A percentile compares a stretch with the other conserved stretches of the same genome.
These are phyloP conservation scores for Parazoanthus swiftii DNA, from an alignment of 92 coral and sea anemone genomes.

Conservation along the genomic window DNA sequence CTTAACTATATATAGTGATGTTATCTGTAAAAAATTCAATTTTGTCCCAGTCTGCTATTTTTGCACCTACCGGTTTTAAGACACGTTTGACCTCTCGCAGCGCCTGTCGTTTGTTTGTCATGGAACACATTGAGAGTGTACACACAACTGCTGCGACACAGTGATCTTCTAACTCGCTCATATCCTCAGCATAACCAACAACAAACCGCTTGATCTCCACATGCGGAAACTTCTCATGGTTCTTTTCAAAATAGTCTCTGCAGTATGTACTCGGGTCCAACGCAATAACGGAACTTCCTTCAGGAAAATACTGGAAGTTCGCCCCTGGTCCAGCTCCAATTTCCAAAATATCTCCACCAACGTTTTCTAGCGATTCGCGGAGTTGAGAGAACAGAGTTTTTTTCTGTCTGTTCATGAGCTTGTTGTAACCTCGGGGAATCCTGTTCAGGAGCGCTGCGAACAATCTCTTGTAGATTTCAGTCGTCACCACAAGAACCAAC, in stretches of 20 bases:
- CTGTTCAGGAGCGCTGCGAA: constrained; percentile 67
- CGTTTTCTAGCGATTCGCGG: constrained; percentile 44
- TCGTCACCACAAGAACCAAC: not conserved
- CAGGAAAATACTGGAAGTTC: constrained; percentile 81
- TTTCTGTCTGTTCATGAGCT: constrained; percentile 57
- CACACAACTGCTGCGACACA: constrained; percentile 82
- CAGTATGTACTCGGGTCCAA: constrained; percentile 82
- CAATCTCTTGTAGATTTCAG: constrained; percentile 60
- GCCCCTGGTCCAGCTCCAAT: constrained; percentile 98
- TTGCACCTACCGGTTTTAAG: constrained; percentile 80
- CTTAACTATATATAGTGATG: no score
- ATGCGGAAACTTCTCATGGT: constrained; percentile 54
- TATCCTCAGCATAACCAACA: constrained; percentile 79
- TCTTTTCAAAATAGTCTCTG: constrained; percentile 59
- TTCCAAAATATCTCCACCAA: constrained; percentile 81
- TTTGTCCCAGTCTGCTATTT: no score
- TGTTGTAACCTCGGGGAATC: constrained; percentile 64
- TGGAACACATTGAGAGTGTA: constrained; percentile 83
- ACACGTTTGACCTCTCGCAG: constrained; percentile 85
- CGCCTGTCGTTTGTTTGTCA: constrained; percentile 57
- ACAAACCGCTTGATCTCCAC: constrained; percentile 61
- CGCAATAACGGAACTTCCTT: constrained; percentile 78
- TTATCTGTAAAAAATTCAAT: no score
- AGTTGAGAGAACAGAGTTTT: constrained; percentile 68
- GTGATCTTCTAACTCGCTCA: constrained; percentile 63